These are phyloP conservation scores for Pyrochroa serraticornis DNA, from an alignment of 2,888 invertebrate genomes.

Conservation along the genomic window DNA sequence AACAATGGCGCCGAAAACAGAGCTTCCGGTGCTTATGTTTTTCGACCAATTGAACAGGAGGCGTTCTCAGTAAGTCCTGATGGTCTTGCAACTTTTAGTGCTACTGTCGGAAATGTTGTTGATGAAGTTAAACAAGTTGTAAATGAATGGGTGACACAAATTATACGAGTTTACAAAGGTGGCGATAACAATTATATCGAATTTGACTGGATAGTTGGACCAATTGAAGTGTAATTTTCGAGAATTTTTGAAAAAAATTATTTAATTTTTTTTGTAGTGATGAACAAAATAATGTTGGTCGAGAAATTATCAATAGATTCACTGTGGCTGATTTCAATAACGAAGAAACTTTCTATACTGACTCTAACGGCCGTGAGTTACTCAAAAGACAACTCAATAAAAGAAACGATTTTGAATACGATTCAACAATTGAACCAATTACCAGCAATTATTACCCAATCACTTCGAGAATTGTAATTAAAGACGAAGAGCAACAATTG, in stretches of 20 bases:
- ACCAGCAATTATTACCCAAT: constrained; percentile 78
- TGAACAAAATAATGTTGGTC: constrained; percentile 56
- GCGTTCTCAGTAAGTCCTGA: neutral
- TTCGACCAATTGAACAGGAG: constrained; percentile 63
- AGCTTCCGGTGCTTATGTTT: constrained; percentile 92
- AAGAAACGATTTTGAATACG: constrained; percentile 61
- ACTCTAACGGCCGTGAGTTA: constrained; percentile 89
- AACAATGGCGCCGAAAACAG: constrained; percentile 66
- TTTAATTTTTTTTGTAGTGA: constrained; percentile 10
- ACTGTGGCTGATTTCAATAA: constrained; percentile 61
- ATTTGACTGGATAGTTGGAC: constrained; percentile 78
- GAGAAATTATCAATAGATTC: constrained; percentile 73
- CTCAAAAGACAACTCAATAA: constrained; percentile 70
- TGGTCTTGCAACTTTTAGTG: constrained; percentile 48
- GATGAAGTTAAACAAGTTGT: constrained; percentile 73
- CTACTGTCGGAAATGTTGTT: constrained; percentile 52
- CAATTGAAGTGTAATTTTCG: constrained; percentile 68
- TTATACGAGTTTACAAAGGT: constrained; percentile 69
- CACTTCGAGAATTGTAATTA: constrained; percentile 67
- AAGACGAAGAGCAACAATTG: constrained; percentile 55
- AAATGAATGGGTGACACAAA: constrained; percentile 73
- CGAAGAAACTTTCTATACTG: constrained; percentile 79
- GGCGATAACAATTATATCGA: constrained; percentile 63
- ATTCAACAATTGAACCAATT: constrained; percentile 59
- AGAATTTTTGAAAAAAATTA: neutral